Conservation (phyloP, 2,888 invertebrate genomes). For the Geophilus truncorum region DNA sequence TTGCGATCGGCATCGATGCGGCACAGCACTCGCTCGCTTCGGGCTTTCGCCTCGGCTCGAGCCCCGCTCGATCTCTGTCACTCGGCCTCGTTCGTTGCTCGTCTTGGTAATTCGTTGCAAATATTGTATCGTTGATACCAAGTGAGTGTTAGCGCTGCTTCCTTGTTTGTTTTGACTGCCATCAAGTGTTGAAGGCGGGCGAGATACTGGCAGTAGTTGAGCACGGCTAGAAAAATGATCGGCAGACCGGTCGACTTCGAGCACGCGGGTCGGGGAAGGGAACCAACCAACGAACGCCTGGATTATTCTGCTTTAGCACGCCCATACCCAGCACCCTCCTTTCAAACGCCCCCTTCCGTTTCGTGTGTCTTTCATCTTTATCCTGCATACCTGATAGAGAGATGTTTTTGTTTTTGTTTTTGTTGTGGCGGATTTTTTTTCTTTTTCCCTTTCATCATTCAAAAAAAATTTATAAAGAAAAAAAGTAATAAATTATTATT, state of each 20-base stretch:
- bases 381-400: neutral
- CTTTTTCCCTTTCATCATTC: too few species aligned
- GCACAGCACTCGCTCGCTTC: neutral
- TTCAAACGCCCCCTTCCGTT: constrained; percentile 4
- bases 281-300: neutral
- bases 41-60: too few species aligned
- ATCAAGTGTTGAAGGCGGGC: neutral
- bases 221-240: neutral
- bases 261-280: neutral
- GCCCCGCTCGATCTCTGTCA: too few species aligned
- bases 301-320: constrained; percentile 11
- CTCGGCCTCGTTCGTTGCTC: neutral
- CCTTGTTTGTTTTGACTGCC: constrained; percentile 2
- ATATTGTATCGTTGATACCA: neutral
- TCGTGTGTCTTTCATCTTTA: neutral
- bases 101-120: neutral
- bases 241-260: neutral
- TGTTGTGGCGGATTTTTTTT: neutral
- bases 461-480: too few species aligned
- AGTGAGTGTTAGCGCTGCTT: neutral
- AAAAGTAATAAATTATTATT: too few species aligned
- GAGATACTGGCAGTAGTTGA: constrained; percentile 1
- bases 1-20: neutral
- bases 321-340: neutral
- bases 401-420: neutral